phyloP scores from a whole-genome alignment of 2,888 invertebrate species.

The Lathronympha strigana region DNA sequence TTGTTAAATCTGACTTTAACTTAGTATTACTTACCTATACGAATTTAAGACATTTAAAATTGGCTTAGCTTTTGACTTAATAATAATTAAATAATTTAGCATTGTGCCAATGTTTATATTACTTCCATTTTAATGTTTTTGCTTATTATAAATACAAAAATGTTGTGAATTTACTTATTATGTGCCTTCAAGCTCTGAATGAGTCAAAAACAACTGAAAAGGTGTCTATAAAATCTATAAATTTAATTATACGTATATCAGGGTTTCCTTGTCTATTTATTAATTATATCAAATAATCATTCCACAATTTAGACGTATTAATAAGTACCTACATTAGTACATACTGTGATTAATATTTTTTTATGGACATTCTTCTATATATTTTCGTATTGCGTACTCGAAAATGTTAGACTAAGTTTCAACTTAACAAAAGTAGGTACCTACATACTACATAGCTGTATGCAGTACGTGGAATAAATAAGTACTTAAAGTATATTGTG shows the following conservation, averaged over 20 bases:
- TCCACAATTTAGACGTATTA: slow-evolving; percentile 64
- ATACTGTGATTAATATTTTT: slow-evolving; percentile 77
- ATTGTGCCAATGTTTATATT: slow-evolving; percentile 31
- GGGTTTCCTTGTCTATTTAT: slow-evolving; percentile 56
- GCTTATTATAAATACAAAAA: not conserved
- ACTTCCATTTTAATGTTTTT: slow-evolving; percentile 22
- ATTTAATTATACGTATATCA: slow-evolving; percentile 53
- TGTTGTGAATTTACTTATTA: slow-evolving; percentile 29
- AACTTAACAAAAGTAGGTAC: slow-evolving; percentile 47
- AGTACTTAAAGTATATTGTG: slow-evolving; percentile 38
- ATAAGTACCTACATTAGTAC: slow-evolving; percentile 57
- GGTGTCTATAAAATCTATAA: slow-evolving; percentile 52
- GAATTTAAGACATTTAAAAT: slow-evolving; percentile 30
- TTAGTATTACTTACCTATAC: slow-evolving; percentile 13
- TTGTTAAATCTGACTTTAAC: slow-evolving; percentile 25
- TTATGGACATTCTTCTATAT: slow-evolving; percentile 55
- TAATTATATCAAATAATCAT: slow-evolving; percentile 63
- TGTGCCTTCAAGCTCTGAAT: slow-evolving; percentile 66
- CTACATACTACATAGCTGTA: slow-evolving; percentile 61
- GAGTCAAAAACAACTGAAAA: slow-evolving; percentile 54
- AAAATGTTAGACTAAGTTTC: slow-evolving; percentile 73
- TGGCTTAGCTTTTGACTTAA: slow-evolving; percentile 28
- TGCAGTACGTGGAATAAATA: slow-evolving; percentile 75
- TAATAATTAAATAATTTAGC: slow-evolving; percentile 5
- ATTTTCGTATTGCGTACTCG: slow-evolving; percentile 68